Evolutionary conservation across 2,113 vertebrate species (phyloP).

Genomic region (Camelus bactrianus): DNA sequence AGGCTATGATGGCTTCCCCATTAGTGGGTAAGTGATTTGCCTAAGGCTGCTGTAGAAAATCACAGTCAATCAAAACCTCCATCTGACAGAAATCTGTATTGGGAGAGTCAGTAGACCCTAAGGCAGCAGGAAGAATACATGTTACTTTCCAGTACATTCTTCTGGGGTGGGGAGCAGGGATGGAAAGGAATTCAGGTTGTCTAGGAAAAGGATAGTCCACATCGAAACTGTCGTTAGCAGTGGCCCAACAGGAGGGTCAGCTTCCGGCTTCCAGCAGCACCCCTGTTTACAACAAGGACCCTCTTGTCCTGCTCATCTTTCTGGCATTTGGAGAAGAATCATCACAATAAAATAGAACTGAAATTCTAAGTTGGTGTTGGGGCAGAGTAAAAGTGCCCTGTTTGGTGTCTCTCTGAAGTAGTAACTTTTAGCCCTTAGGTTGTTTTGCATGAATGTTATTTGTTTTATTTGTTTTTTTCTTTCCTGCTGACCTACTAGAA

Average conservation of each 20-base stretch:
- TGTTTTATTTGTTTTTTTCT: background rate
- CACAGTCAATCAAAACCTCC: constrained; percentile 36
- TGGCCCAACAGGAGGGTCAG: background rate
- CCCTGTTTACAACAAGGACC: background rate
- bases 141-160: constrained; percentile 33
- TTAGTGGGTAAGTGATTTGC: constrained; percentile 29
- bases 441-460: background rate
- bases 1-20: background rate
- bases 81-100: background rate
- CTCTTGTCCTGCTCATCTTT: background rate
- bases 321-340: background rate
- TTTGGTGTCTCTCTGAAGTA: background rate
- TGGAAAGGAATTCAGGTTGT: background rate
- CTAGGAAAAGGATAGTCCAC: background rate
- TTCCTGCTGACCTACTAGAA: background rate
- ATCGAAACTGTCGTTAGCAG: background rate
- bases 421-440: background rate
- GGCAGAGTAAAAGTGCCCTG: background rate
- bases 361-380: background rate
- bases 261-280: background rate
- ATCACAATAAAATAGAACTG: background rate
- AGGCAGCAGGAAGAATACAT: background rate
- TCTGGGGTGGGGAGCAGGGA: background rate
- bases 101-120: background rate
- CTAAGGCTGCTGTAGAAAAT: background rate